Percentiles rank a stretch among this genome's conserved stretches.
Evolutionary conservation across 64 coral and sea anemone genomes (phyloP).

Genomic region (Stichodactyla helianthus): DNA sequence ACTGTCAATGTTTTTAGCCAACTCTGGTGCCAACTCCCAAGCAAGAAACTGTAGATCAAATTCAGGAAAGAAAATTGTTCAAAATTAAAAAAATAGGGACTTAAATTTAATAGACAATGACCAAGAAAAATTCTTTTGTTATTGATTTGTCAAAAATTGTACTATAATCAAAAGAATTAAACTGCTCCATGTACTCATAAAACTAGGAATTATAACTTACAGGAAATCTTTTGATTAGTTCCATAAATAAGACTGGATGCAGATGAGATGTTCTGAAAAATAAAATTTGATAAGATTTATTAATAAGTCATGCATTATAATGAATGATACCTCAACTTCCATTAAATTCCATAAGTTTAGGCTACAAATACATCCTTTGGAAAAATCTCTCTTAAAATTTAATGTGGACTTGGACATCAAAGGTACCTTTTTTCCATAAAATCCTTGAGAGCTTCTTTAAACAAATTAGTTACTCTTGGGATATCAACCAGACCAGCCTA

Average conservation of each 20-base stretch:
- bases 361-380: no score
- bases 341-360: no score
- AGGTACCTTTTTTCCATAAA: constrained; percentile 90
- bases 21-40: constrained; percentile 73
- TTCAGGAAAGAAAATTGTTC: background rate
- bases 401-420: no score
- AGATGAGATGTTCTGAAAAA: constrained; percentile 64
- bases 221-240: constrained; percentile 78
- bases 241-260: constrained; percentile 77
- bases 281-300: background rate
- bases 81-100: no score
- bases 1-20: constrained; percentile 56
- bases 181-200: no score
- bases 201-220: constrained; percentile 41
- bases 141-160: background rate
- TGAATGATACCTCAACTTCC: no score
- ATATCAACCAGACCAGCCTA: constrained; percentile 40
- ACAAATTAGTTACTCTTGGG: constrained; percentile 48
- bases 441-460: constrained; percentile 72
- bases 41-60: constrained; percentile 54
- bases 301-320: no score
- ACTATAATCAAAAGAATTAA: no score
- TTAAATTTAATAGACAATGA: no score
- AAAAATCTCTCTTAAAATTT: no score
- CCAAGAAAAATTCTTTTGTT: background rate